Percentiles rank a stretch among this genome's conserved stretches.
These are phyloP conservation scores for Anomalospiza imberbis DNA, from an alignment of 2,797 vertebrate species.

Conservation along the genomic window DNA sequence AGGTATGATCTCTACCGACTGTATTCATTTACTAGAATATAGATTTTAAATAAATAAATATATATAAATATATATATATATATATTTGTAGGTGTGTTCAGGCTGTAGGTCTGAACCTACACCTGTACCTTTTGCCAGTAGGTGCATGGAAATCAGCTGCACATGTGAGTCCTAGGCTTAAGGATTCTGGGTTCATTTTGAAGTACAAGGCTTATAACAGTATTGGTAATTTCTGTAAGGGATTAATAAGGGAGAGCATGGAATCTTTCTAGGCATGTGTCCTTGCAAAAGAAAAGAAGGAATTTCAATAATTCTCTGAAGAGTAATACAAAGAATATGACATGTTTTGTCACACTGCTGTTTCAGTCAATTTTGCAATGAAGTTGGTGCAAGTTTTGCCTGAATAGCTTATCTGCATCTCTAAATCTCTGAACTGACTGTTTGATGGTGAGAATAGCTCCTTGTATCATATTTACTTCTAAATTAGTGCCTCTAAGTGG, in stretches of 20 bases:
- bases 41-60: constrained; percentile 31
- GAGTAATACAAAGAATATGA: background rate
- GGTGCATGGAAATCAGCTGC: constrained; percentile 23
- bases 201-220: background rate
- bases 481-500: background rate
- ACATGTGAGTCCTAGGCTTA: background rate
- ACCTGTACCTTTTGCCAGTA: background rate
- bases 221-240: background rate
- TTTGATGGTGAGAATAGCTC: background rate
- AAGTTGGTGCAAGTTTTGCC: background rate
- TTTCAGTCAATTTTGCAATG: background rate
- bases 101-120: background rate
- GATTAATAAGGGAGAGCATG: background rate
- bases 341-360: background rate
- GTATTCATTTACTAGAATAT: constrained; percentile 59
- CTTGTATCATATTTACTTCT: background rate
- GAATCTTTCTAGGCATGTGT: background rate
- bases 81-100: constrained; percentile 6
- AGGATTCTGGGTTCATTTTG: background rate
- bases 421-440: background rate
- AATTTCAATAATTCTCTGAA: background rate
- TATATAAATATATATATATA: background rate
- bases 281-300: background rate
- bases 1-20: constrained; percentile 46
- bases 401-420: background rate